Evolutionary conservation across 2,888 invertebrate species (phyloP), one percentile per base, ranked within the genome.

Genomic region (Penaeus monodon): DNA sequence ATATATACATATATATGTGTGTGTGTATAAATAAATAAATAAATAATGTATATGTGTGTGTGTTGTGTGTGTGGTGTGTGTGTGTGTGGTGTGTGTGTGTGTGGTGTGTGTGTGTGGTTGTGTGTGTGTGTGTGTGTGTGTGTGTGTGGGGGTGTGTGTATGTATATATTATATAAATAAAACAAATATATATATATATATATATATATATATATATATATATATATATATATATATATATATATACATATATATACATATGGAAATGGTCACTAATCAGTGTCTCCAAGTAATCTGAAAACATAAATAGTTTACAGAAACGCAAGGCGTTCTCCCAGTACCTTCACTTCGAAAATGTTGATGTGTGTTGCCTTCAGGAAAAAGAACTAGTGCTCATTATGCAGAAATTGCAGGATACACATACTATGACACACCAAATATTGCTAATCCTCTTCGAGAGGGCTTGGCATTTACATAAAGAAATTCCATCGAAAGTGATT

Each of bases 131-230:
- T 44, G 44, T 44, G 44, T 44, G 44, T 44, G 44, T 44, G 44
- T 44, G 44, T 44, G 44, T 44, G 44, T 44, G 44, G 4, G 44
- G 4, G 44, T 44, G 44, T 76, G n/a, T n/a, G n/a, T n/a, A n/a
- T n/a, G n/a, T n/a, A n/a, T n/a, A n/a, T n/a, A n/a, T n/a, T n/a
- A 76, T 76, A 76, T 76, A 76, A 10, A 76, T 76, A n/a, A 76
- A 10, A 76, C 14, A 76, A 10, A 76, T 76, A 76, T 76, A 76
- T 76, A 76, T 76, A 76, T 76, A 76, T 76, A 76, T 76, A 76
- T 76, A 76, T 76, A 76, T 76, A 76, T 76, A 76, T 76, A 76
- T 76, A 76, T 76, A 14, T 76, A 14, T 76, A 14, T 76, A 14
- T 76, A 14, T 76, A 14, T 76, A 7, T 27, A 12, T 33, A 7